These are phyloP conservation scores for Zygothrica quintamaculata DNA, from an alignment of 2,888 invertebrate species.

Conservation along the genomic window DNA sequence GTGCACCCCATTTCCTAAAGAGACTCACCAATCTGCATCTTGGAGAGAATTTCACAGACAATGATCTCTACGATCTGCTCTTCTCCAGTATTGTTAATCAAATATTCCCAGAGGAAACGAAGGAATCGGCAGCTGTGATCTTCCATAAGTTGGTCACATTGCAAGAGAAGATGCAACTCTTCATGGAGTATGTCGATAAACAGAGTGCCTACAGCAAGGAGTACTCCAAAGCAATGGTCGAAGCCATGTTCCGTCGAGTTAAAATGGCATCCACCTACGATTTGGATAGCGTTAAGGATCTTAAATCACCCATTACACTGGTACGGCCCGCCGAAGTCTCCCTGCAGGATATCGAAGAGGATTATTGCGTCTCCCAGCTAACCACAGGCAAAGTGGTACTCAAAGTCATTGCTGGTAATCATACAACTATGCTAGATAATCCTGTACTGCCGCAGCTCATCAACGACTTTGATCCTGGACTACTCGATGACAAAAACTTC, in stretches of 20 bases:
- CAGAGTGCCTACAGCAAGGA: conserved; percentile 83
- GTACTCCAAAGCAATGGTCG: conserved; percentile 84
- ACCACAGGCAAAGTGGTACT: conserved; percentile 87
- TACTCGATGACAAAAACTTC: conserved; percentile 80
- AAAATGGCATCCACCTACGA: conserved; percentile 86
- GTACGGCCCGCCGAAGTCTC: conserved; percentile 88
- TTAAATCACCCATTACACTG: conserved; percentile 87
- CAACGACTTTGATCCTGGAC: conserved; percentile 85
- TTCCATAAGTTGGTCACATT: conserved; percentile 86
- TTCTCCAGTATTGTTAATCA: conserved; percentile 74
- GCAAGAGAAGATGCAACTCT: conserved; percentile 86
- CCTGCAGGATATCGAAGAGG: conserved; percentile 86
- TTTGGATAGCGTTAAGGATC: conserved; percentile 80
- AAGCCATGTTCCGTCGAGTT: conserved; percentile 86
- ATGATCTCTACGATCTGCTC: conserved; percentile 79
- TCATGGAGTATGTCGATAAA: conserved; percentile 85
- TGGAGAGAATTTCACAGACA: conserved; percentile 72
- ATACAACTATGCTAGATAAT: conserved; percentile 89
- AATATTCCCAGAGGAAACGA: conserved; percentile 81
- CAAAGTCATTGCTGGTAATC: conserved; percentile 89
- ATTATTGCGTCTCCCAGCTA: conserved; percentile 88
- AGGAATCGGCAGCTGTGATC: conserved; percentile 81
- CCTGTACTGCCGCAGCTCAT: conserved; percentile 87
- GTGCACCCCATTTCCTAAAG: conserved; percentile 90
- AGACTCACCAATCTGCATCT: conserved; percentile 81